These are phyloP conservation scores for Trypoxylus dichotomus DNA, from an alignment of 1,140 invertebrate species.

Conservation along the genomic window DNA sequence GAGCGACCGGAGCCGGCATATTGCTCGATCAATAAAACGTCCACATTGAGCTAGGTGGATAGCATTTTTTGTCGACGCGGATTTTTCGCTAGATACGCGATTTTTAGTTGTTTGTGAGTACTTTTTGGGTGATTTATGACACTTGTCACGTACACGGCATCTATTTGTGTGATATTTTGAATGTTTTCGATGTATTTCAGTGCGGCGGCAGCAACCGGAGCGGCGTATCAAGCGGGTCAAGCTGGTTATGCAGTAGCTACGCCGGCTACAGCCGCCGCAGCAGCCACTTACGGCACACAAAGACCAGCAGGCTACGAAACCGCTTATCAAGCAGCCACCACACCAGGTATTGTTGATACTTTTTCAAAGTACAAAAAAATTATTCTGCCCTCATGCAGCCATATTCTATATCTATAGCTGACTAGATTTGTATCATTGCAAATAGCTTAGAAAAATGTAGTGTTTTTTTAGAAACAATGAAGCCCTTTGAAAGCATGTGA, in stretches of 20 bases:
- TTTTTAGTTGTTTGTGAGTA: neutral
- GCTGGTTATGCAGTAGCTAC: conserved; percentile 82
- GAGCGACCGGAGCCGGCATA: conserved; percentile 46
- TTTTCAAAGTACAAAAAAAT: neutral
- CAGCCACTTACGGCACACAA: conserved; percentile 76
- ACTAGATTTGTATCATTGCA: neutral
- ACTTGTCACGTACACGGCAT: neutral
- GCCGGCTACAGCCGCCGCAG: conserved; percentile 74
- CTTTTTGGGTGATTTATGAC: conserved; percentile 19
- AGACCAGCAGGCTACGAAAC: conserved; percentile 76
- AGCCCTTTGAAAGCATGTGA: too few relatives aligned
- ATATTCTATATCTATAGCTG: neutral
- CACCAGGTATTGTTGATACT: conserved; percentile 47
- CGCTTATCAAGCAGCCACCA: conserved; percentile 70
- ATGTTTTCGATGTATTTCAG: conserved; percentile 30
- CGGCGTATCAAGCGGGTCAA: conserved; percentile 75
- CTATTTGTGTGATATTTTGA: conserved; percentile 26
- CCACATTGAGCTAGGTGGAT: conserved; percentile 12
- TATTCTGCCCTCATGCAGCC: conserved; percentile 22
- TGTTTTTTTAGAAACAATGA: neutral
- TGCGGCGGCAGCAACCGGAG: conserved; percentile 60
- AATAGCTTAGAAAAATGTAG: neutral
- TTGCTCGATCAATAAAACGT: conserved; percentile 39
- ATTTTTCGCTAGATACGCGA: conserved; percentile 16
- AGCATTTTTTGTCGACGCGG: conserved; percentile 45